Base-by-base conservation (phyloP, 2,888 invertebrate genomes). In the Hoplodrina blanda region DNA sequence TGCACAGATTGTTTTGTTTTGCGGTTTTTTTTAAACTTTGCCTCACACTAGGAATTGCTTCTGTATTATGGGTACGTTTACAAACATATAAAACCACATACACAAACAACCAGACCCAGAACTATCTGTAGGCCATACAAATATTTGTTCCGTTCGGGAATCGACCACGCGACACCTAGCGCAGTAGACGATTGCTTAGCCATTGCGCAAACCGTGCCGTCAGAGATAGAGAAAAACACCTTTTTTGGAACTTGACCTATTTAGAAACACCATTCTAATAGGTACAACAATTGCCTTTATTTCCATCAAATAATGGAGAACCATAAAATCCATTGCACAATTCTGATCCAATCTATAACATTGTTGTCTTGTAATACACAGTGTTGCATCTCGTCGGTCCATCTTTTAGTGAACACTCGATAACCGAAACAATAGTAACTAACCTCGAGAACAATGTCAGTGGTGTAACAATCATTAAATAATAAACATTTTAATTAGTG, bases 341-440 rank as follows among this genome's bases (percentile, higher is more conserved):
- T 64, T 62, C 62, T 64, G 76, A 77, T 83, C 54, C 60, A 61
- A 73, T 83, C 78, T 70, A 44, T 75, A 79, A 68, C 73, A 65
- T 80, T 54, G 57, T 65, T 73, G 73, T 81, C 59, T 62, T n/a
- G 68, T 73, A 83, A 73, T 73, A 75, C 62, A 53, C 63, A 67
- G 67, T 61, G 46, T 61, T 64, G 46, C 72, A 80, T 86, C 83
- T 78, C 60, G 52, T 57, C 65, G 60, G 76, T 64, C 50, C 78
- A 85, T 84, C 81, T 83, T 68, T 69, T 46, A 13, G 61, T 65
- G 69, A 74, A 74, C 62, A 74, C 73, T 55, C 49, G 61, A 78
- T 80, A 70, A n/a, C 70, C 77, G 46, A 81, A 86, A 89, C 88
- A 88, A 89, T 87, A 66, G 80, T 5, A 37, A 69, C 55, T 75